Evolutionary conservation across 1,140 invertebrate species (phyloP).

Genomic region (Bombus waltoni): DNA sequence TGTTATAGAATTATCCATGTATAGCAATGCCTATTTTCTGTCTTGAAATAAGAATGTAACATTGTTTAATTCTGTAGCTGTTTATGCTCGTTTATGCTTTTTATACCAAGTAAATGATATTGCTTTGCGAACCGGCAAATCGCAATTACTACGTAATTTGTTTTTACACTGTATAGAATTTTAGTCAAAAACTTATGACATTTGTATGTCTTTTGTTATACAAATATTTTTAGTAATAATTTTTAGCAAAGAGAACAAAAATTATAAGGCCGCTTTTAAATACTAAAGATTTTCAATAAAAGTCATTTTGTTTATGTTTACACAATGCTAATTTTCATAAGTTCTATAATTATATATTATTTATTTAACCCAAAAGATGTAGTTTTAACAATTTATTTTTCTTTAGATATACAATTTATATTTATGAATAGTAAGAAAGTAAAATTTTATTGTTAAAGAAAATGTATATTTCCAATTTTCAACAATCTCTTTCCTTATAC

Average conservation of each 20-base stretch:
- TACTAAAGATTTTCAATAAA: slow-evolving; percentile 37
- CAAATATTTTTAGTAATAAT: neutral
- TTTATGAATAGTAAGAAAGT: neutral
- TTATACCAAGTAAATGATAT: neutral
- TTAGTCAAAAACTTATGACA: neutral
- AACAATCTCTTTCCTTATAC: neutral
- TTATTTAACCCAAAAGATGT: slow-evolving; percentile 17
- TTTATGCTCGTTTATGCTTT: slow-evolving; percentile 24
- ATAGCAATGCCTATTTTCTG: slow-evolving; percentile 1
- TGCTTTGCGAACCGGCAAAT: neutral
- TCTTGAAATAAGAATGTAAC: slow-evolving; percentile 18
- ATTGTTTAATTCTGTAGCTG: slow-evolving; percentile 10
- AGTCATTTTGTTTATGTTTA: slow-evolving; percentile 38
- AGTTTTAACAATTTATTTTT: slow-evolving; percentile 49
- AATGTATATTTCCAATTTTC: neutral
- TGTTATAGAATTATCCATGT: neutral
- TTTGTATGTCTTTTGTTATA: slow-evolving; percentile 14
- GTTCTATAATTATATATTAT: neutral
- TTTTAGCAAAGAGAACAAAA: neutral
- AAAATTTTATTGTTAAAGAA: neutral
- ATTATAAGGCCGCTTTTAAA: slow-evolving; percentile 21
- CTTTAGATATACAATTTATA: slow-evolving; percentile 10
- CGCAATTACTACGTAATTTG: neutral
- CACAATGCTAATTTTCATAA: neutral
- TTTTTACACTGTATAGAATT: slow-evolving; percentile 1